Evolutionary conservation across 37 sponge, comb jelly and placozoan species (phyloP).

Genomic region (Halisarca cf. caerulea): DNA sequence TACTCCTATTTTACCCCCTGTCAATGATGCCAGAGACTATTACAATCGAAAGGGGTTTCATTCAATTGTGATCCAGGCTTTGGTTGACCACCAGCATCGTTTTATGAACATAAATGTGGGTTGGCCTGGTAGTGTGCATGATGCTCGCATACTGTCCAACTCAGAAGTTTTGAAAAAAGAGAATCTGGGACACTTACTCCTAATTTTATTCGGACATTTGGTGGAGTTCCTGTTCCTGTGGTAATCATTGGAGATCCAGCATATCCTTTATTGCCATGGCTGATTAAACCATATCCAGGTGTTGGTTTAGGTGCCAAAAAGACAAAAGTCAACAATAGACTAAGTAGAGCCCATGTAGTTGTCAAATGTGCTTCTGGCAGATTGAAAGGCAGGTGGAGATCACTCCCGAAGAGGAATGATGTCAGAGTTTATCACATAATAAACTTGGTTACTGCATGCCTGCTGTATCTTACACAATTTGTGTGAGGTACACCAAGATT

Average conservation of each 20-base stretch:
- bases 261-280: conserved; percentile 41
- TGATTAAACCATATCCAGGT: conserved; percentile 50
- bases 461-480: conserved; percentile 31
- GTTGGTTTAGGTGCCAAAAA: neutral
- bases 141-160: conserved; percentile 36
- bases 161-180: conserved; percentile 26
- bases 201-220: neutral
- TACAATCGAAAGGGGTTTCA: conserved; percentile 29
- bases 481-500: conserved; percentile 31
- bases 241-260: conserved; percentile 58
- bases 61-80: conserved; percentile 38
- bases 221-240: conserved; percentile 1
- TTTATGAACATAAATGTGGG: neutral
- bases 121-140: conserved; percentile 30
- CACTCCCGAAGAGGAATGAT: conserved; percentile 33
- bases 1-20: conserved; percentile 30
- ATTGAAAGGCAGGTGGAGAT: conserved; percentile 55
- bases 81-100: conserved; percentile 5
- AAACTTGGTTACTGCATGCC: neutral
- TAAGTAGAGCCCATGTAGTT: conserved; percentile 46
- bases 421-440: no score
- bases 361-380: conserved; percentile 57
- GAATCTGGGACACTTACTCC: conserved; percentile 1
- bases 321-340: conserved; percentile 38
- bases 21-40: conserved; percentile 33